Conservation (phyloP, 35 echinoderm and acorn worm species). For the Lytechinus pictus region DNA sequence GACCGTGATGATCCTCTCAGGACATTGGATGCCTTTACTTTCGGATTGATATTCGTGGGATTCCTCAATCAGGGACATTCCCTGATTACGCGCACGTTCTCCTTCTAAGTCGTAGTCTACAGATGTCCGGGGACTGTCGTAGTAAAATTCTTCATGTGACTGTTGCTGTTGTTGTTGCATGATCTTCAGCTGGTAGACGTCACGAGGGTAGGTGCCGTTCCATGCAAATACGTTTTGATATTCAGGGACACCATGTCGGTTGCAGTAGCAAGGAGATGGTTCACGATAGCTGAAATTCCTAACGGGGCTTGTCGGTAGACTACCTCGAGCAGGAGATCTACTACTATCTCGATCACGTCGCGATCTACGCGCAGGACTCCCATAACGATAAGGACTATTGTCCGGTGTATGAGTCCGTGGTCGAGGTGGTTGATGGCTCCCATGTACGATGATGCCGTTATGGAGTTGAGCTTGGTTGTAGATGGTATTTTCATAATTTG, state of each 20-base stretch:
- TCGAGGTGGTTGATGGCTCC: conserved; percentile 39
- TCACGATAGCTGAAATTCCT: conserved; percentile 58
- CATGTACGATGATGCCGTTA: conserved; percentile 64
- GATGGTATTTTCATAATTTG: conserved; percentile 69
- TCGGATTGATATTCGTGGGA: conserved; percentile 60
- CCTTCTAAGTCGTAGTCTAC: conserved; percentile 82
- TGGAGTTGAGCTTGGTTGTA: conserved; percentile 74
- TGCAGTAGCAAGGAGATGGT: conserved; percentile 63
- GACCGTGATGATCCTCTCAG: conserved; percentile 79
- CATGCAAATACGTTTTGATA: conserved; percentile 84
- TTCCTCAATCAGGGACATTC: conserved; percentile 57
- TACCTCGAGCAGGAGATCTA: conserved; percentile 65
- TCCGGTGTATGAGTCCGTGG: conserved; percentile 68
- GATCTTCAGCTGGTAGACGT: conserved; percentile 81
- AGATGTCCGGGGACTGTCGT: conserved; percentile 85
- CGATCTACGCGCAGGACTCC: conserved; percentile 61
- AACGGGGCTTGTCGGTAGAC: conserved; percentile 72
- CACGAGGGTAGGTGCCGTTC: conserved; percentile 93
- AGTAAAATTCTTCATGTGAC: conserved; percentile 68
- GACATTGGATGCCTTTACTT: conserved; percentile 90
- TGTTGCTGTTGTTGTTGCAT: conserved; percentile 17
- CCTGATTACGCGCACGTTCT: conserved; percentile 61
- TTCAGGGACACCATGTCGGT: conserved; percentile 51
- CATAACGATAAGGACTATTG: conserved; percentile 83
- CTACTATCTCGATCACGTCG: conserved; percentile 61